Percentiles rank a stretch among this genome's conserved stretches.
Evolutionary conservation across 1,140 invertebrate species (phyloP).

Genomic region (Drosophila albomicans): DNA sequence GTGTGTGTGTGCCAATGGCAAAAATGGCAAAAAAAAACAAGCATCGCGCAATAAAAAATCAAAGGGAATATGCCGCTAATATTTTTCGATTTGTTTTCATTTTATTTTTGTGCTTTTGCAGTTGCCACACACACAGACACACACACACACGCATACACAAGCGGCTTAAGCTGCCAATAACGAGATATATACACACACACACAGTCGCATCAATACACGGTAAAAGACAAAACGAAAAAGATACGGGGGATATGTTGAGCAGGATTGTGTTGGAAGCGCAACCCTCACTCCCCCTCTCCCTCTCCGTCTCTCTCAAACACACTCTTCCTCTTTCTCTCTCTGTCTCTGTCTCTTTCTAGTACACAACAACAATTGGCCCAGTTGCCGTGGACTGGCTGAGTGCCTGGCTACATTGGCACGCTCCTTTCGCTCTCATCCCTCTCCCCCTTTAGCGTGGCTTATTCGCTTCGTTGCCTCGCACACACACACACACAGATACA

Average conservation of each 20-base stretch:
- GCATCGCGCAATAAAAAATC: slow-evolving; percentile 71
- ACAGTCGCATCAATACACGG: neutral
- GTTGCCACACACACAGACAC: slow-evolving; percentile 46
- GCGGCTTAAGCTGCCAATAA: slow-evolving; percentile 71
- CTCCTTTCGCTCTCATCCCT: neutral
- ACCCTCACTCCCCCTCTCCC: neutral
- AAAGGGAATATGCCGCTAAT: slow-evolving; percentile 75
- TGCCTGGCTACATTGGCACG: slow-evolving; percentile 72
- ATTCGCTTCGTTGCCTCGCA: slow-evolving; percentile 65
- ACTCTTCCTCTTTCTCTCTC: neutral
- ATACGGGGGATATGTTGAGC: neutral
- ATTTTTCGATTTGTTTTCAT: slow-evolving; percentile 73
- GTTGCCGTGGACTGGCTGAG: slow-evolving; percentile 68
- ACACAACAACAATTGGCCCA: slow-evolving; percentile 61
- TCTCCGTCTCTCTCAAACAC: too few relatives aligned
- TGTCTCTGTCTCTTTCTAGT: too few relatives aligned
- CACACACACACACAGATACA: slow-evolving; percentile 21
- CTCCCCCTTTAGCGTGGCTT: slow-evolving; percentile 47
- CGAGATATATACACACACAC: slow-evolving; percentile 47
- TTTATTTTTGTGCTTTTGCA: slow-evolving; percentile 28
- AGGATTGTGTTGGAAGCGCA: neutral
- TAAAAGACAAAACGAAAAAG: slow-evolving; percentile 6
- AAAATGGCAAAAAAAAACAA: slow-evolving; percentile 34
- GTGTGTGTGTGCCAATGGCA: slow-evolving; percentile 5
- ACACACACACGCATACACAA: slow-evolving; percentile 33